Evolutionary conservation across 1,140 invertebrate species (phyloP), one percentile per base, ranked within the genome.

Genomic region (Cepaea nemoralis): DNA sequence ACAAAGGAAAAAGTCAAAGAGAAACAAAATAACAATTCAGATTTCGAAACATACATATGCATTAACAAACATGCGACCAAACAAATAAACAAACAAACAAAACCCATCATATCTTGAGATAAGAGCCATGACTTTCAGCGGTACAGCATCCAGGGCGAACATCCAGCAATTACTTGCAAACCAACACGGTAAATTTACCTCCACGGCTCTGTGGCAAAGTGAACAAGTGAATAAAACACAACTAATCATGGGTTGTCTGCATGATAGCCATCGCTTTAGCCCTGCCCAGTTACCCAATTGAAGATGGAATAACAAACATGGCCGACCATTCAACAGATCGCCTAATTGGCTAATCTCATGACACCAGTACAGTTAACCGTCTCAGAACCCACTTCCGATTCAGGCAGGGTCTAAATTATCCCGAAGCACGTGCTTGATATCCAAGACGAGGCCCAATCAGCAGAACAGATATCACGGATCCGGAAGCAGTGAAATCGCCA

Each of bases 401-500:
- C 59, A 5, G n/a, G 16, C n/a, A 31, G 27, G 8, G 59, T 31
- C 27, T 10, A 63, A 63, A 63, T 63, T 63, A 63, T 63, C 59
- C 27, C 5, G 27, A 10, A 63, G 59, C 59, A 27, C 59, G 59
- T 31, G 59, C n/a, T 31, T 63, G 59, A 63, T 27, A 63, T 63
- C 33, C 16, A 63, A 63, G n/a, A 63, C 59, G n/a, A 63, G 59
- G n/a, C 5, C 27, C 59, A 63, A 63, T 63, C 59, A 63, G 59
- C 59, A 63, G n/a, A 63, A 63, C 27, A 63, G 27, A 63, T 31
- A 63, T 27, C n/a, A 63, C 59, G 1, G 59, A n/a, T 2, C 27
- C 59, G 59, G 59, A 63, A 63, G 59, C 59, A 22, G 59, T 63
- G 59, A 63, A 63, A 63, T 63, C 59, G 59, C 59, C 59, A 63